phyloP scores from a whole-genome alignment of 2,113 vertebrate species.

The Uropsilus gracilis region DNA sequence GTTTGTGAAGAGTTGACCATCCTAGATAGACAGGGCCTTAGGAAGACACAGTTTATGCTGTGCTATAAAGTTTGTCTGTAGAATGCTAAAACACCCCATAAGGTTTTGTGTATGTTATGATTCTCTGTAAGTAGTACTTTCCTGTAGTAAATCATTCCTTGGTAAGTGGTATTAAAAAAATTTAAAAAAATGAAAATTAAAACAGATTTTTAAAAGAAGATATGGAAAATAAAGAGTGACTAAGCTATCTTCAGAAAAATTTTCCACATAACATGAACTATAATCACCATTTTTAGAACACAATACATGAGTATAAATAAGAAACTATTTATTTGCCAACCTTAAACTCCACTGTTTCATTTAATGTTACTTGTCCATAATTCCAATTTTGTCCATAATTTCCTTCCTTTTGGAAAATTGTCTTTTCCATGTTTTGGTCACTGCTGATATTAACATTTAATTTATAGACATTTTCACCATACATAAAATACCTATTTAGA shows the following conservation, averaged over 20 bases:
- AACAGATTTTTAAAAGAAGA: neutral
- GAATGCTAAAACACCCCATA: neutral
- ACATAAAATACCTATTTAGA: conserved; percentile 95
- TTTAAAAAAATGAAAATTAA: conserved; percentile 32
- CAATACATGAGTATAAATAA: neutral
- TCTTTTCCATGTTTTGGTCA: conserved; percentile 46
- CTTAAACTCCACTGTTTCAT: conserved; percentile 84
- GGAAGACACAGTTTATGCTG: neutral
- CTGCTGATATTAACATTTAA: conserved; percentile 85
- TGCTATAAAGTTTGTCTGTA: neutral
- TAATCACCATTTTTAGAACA: neutral
- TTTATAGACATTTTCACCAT: conserved; percentile 85
- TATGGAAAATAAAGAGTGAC: neutral
- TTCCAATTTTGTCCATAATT: conserved; percentile 95
- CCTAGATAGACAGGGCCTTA: neutral
- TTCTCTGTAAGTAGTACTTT: neutral
- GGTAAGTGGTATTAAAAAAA: neutral
- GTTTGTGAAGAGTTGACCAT: neutral
- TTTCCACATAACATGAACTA: neutral
- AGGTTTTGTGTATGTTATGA: neutral
- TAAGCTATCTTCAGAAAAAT: neutral
- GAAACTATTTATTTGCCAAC: conserved; percentile 81
- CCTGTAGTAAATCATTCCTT: neutral
- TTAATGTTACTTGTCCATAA: conserved; percentile 92
- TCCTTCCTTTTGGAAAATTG: conserved; percentile 90